Evolutionary conservation across 2,797 vertebrate species (phyloP).

Genomic region (Hippopotamyrus pictus): DNA sequence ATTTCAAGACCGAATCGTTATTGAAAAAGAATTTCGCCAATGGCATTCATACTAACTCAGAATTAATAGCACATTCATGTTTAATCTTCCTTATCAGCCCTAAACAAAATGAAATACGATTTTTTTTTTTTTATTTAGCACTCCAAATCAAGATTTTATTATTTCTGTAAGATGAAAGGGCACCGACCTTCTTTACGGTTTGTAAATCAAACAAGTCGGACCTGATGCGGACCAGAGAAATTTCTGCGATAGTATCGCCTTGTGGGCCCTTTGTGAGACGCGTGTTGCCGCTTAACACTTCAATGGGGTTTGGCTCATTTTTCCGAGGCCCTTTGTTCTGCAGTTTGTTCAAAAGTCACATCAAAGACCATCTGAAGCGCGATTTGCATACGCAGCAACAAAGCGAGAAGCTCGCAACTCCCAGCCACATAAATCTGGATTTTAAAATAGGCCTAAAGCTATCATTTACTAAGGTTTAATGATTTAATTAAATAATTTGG

Average conservation of each 20-base stretch:
- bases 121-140: neutral
- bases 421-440: neutral
- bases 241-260: constrained; percentile 62
- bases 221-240: constrained; percentile 62
- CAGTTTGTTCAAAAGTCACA: constrained; percentile 68
- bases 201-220: constrained; percentile 67
- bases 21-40: neutral
- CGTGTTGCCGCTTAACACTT: constrained; percentile 72
- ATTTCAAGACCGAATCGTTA: neutral
- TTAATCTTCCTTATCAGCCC: neutral
- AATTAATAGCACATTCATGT: neutral
- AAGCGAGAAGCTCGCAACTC: constrained; percentile 19
- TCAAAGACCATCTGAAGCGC: constrained; percentile 70
- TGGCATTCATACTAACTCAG: neutral
- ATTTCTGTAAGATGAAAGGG: constrained; percentile 60
- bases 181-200: constrained; percentile 65
- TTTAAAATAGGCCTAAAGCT: neutral
- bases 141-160: constrained; percentile 6
- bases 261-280: constrained; percentile 60
- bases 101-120: neutral
- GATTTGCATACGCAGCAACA: constrained; percentile 53
- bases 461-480: neutral
- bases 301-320: constrained; percentile 68
- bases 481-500: neutral
- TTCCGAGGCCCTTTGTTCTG: constrained; percentile 70